Percentiles rank a stretch among this genome's conserved stretches.
Conservation (phyloP, 2,888 invertebrate genomes). For the Hirtodrosophila trivittata region DNA sequence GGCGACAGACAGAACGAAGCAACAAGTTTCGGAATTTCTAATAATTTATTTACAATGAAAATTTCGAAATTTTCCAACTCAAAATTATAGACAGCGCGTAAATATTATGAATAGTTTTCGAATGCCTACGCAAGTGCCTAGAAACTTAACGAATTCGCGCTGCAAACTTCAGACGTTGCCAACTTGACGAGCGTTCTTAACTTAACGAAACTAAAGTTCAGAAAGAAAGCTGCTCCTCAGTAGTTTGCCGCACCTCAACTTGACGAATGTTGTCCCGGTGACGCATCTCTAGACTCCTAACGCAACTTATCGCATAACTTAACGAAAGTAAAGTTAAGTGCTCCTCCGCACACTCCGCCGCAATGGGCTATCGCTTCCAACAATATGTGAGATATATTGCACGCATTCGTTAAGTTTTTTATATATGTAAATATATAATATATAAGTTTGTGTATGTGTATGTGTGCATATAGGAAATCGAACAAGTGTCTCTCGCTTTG, state of each 20-base stretch:
- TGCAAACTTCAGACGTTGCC: no score
- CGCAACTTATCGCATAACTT: conserved; percentile 22
- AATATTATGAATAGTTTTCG: no score
- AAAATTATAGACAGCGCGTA: no score
- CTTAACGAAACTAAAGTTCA: no score
- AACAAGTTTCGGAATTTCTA: conserved; percentile 35
- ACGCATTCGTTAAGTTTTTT: conserved; percentile 44
- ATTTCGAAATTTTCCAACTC: no score
- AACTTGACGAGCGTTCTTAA: no score
- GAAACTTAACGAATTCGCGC: no score
- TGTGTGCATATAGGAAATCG: conserved; percentile 11
- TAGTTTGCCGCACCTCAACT: no score
- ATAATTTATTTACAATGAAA: no score
- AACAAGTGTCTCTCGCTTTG: conserved; percentile 42
- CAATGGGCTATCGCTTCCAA: conserved; percentile 63
- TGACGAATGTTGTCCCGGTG: no score
- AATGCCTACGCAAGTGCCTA: no score
- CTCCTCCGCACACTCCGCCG: conserved; percentile 2
- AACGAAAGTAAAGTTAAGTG: conserved; percentile 8
- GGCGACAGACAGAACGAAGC: conserved; percentile 23
- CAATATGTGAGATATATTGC: conserved; percentile 66
- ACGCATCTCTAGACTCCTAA: conserved; percentile 13
- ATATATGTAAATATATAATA: background rate
- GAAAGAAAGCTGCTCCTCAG: no score
- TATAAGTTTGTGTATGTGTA: conserved; percentile 1